Conservation (phyloP, 2,888 invertebrate genomes). For the Ectemnius cavifrons region DNA sequence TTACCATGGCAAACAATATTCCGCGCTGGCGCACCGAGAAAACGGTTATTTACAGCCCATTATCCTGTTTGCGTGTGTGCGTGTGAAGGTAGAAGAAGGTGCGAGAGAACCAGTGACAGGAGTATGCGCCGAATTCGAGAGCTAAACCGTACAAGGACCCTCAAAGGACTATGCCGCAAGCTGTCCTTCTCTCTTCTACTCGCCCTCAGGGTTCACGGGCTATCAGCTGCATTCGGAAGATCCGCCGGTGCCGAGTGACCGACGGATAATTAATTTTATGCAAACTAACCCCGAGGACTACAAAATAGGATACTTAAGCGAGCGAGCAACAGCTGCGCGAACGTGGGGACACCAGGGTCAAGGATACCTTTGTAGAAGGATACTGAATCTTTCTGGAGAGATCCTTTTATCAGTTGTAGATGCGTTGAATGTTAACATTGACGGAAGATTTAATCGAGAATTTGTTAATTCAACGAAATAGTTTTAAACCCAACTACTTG, state of each 20-base stretch:
- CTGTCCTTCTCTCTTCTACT: background rate
- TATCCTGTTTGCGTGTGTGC: slow-evolving; percentile 32
- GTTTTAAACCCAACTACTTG: too few relatives aligned
- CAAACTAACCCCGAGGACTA: background rate
- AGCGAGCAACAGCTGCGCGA: background rate
- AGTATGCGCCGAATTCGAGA: too few relatives aligned
- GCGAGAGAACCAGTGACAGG: slow-evolving; percentile 12
- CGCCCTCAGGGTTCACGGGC: slow-evolving; percentile 4
- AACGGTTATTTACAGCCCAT: slow-evolving; percentile 67
- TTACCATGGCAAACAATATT: slow-evolving; percentile 70
- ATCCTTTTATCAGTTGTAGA: too few relatives aligned
- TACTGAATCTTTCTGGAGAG: background rate
- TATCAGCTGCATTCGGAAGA: background rate
- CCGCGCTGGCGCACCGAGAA: slow-evolving; percentile 47
- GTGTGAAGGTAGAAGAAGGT: slow-evolving; percentile 32
- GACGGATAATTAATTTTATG: slow-evolving; percentile 22
- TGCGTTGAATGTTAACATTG: too few relatives aligned
- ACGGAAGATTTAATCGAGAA: too few relatives aligned
- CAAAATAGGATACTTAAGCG: slow-evolving; percentile 11
- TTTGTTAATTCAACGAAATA: too few relatives aligned
- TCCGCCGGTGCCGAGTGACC: background rate
- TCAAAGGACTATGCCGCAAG: background rate
- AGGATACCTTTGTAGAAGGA: background rate
- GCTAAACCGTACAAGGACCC: slow-evolving; percentile 2
- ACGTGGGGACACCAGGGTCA: slow-evolving; percentile 4